Evolutionary conservation across 2,888 invertebrate species (phyloP).

Genomic region (Torymus aiolomorphi): DNA sequence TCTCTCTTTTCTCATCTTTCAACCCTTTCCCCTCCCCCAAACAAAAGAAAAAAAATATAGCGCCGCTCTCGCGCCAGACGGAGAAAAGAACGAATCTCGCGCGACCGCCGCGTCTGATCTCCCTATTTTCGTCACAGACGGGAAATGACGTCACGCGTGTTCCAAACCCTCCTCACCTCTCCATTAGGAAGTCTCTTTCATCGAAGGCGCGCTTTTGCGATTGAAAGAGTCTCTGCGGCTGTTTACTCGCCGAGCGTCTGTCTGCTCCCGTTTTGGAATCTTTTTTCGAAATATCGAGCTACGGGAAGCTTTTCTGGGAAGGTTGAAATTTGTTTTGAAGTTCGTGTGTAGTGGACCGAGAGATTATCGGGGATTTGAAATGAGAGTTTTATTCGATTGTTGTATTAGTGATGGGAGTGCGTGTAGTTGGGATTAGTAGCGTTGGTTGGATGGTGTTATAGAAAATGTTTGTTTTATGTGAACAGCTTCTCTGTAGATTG

Average conservation of each 20-base stretch:
- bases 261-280: too few relatives aligned
- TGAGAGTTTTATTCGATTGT: too few relatives aligned
- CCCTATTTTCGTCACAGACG: conserved; percentile 19
- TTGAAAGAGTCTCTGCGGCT: conserved; percentile 10
- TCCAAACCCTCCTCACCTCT: neutral
- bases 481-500: too few relatives aligned
- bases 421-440: too few relatives aligned
- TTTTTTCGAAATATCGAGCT: too few relatives aligned
- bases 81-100: neutral
- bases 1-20: neutral
- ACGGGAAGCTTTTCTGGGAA: too few relatives aligned
- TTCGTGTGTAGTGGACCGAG: too few relatives aligned
- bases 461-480: too few relatives aligned
- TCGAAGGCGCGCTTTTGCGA: conserved; percentile 13
- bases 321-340: too few relatives aligned
- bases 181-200: conserved; percentile 41
- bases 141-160: conserved; percentile 46
- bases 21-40: neutral
- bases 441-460: too few relatives aligned
- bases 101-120: conserved; percentile 5
- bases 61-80: neutral
- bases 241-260: conserved; percentile 12
- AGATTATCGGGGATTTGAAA: too few relatives aligned
- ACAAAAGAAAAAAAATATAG: neutral
- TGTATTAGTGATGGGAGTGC: too few relatives aligned